phyloP scores from a whole-genome alignment of 1,140 invertebrate species.

The Cydia strobilella region DNA sequence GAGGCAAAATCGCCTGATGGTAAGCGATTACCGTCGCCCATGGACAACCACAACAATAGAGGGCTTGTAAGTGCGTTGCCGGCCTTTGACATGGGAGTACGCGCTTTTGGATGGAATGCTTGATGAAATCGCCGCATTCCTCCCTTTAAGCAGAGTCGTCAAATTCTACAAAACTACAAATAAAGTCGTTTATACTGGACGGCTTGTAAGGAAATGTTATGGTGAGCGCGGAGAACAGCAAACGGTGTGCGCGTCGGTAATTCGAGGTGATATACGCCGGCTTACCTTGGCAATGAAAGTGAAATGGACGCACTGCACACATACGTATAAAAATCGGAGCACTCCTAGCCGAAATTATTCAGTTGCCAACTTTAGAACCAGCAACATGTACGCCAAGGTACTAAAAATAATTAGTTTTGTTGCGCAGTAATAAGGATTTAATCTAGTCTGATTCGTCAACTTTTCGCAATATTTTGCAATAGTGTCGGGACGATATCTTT shows the following conservation, averaged over 20 bases:
- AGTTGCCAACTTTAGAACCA: conserved; percentile 72
- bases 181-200: too few relatives aligned
- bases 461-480: conserved; percentile 30
- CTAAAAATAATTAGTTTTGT: conserved; percentile 39
- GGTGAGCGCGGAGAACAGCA: neutral
- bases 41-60: too few relatives aligned
- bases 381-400: conserved; percentile 78
- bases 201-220: neutral
- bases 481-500: conserved; percentile 19
- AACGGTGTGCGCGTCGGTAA: conserved; percentile 43
- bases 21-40: too few relatives aligned
- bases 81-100: too few relatives aligned
- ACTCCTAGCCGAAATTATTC: conserved; percentile 68
- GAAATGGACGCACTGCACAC: conserved; percentile 52
- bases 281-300: conserved; percentile 78
- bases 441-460: conserved; percentile 25
- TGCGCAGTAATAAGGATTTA: conserved; percentile 5
- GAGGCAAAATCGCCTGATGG: too few relatives aligned
- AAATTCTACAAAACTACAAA: too few relatives aligned
- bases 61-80: too few relatives aligned
- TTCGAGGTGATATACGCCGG: conserved; percentile 48
- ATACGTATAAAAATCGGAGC: conserved; percentile 66
- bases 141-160: too few relatives aligned
- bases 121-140: too few relatives aligned
- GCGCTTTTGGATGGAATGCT: too few relatives aligned